Evolutionary conservation across 2,888 invertebrate species (phyloP).

Genomic region (Eupeodes luniger): DNA sequence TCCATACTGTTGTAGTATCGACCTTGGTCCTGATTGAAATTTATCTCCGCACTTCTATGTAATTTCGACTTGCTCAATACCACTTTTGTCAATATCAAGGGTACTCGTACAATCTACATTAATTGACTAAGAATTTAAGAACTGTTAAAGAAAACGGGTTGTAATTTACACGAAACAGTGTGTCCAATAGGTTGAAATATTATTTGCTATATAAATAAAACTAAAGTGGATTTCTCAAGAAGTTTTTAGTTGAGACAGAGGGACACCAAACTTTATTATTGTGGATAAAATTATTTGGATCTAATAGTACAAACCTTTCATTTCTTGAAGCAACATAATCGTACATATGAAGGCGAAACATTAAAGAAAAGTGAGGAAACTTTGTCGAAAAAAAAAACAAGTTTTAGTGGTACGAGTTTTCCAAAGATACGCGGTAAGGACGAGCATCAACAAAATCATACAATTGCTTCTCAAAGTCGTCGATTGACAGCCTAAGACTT

Average conservation of each 20-base stretch:
- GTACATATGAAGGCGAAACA: too few species aligned
- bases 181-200: neutral
- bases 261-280: too few species aligned
- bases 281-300: too few species aligned
- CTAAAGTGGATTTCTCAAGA: neutral
- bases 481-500: too few species aligned
- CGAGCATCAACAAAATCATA: too few species aligned
- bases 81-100: conserved; percentile 66
- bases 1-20: neutral
- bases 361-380: too few species aligned
- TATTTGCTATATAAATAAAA: neutral
- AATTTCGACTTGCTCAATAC: conserved; percentile 70
- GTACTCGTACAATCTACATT: conserved; percentile 15
- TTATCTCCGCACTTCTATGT: conserved; percentile 83
- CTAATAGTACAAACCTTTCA: too few species aligned
- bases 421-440: too few species aligned
- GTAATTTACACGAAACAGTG: neutral
- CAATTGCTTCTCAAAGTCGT: too few species aligned
- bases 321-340: too few species aligned
- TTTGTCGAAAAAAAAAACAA: too few species aligned
- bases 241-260: neutral
- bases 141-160: neutral
- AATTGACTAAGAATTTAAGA: neutral
- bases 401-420: too few species aligned
- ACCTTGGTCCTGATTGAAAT: conserved; percentile 80